Evolutionary conservation across 2,888 invertebrate species (phyloP).

Genomic region (Biston stratarius): DNA sequence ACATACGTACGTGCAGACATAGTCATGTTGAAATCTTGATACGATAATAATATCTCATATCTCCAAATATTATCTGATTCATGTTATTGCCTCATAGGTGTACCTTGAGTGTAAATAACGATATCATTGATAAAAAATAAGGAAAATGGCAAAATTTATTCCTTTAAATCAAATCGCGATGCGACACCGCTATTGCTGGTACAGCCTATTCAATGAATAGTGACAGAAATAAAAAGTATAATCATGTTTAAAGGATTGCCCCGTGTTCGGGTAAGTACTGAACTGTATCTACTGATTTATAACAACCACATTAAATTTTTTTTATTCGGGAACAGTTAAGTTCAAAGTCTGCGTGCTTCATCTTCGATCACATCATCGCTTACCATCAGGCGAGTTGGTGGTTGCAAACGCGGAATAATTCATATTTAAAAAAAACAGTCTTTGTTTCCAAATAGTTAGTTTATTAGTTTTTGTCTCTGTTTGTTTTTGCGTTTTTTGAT

Average conservation of each 20-base stretch:
- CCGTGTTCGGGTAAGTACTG: slow-evolving; percentile 20
- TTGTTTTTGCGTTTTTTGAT: too few relatives aligned
- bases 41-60: not conserved
- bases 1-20: not conserved
- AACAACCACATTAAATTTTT: too few relatives aligned
- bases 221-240: not conserved
- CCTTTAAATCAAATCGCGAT: slow-evolving; percentile 5
- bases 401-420: too few relatives aligned
- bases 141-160: slow-evolving; percentile 6
- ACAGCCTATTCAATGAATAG: too few relatives aligned
- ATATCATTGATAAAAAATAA: slow-evolving; percentile 17
- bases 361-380: too few relatives aligned
- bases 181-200: too few relatives aligned
- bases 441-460: too few relatives aligned
- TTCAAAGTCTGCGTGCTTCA: too few relatives aligned
- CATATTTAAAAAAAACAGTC: too few relatives aligned
- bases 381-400: too few relatives aligned
- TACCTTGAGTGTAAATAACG: slow-evolving; percentile 8
- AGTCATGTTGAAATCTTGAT: not conserved
- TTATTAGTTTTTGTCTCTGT: too few relatives aligned
- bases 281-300: not conserved
- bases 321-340: too few relatives aligned
- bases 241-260: slow-evolving; percentile 1
- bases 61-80: not conserved
- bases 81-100: slow-evolving; percentile 6